Evolutionary conservation across 92 coral and sea anemone species (phyloP).

Genomic region (Plumapathes pennacea): DNA sequence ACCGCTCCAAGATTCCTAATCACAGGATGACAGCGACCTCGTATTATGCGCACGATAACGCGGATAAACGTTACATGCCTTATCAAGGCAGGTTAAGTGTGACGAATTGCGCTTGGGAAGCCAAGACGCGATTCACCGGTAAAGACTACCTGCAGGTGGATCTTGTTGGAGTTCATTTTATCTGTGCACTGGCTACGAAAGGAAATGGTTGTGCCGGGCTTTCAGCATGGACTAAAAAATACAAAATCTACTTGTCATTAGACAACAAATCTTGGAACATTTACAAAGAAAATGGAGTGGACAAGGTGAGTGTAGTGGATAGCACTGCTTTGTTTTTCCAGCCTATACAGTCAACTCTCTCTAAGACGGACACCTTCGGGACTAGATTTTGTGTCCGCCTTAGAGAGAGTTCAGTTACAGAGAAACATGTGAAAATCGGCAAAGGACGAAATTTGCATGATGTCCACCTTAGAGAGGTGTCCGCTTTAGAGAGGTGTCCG

Average conservation of each 20-base stretch:
- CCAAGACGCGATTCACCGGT: not conserved
- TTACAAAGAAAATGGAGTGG: conserved; percentile 9
- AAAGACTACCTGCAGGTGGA: conserved; percentile 23
- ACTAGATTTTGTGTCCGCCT: too few species aligned
- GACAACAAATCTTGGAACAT: not conserved
- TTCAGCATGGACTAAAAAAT: conserved; percentile 2
- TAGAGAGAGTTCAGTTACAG: too few species aligned
- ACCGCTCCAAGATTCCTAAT: not conserved
- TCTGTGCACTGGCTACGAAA: conserved; percentile 10
- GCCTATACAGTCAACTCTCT: too few species aligned
- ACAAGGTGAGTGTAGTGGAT: conserved; percentile 1
- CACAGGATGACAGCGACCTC: conserved; percentile 17
- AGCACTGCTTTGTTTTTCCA: too few species aligned
- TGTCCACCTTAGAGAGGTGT: too few species aligned
- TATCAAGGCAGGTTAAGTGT: not conserved
- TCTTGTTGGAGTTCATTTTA: not conserved
- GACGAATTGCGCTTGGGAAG: not conserved
- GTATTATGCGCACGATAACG: too few species aligned
- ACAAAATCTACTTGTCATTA: not conserved
- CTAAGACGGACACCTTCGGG: too few species aligned
- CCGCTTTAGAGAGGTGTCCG: too few species aligned
- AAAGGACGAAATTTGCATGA: too few species aligned
- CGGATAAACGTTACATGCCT: not conserved
- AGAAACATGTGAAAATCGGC: too few species aligned
- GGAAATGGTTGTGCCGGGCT: not conserved